A percentile compares a stretch with the other conserved stretches of the same genome.
These are phyloP conservation scores for Drosophila prosaltans DNA, from an alignment of 1,140 invertebrate genomes.

Conservation along the genomic window DNA sequence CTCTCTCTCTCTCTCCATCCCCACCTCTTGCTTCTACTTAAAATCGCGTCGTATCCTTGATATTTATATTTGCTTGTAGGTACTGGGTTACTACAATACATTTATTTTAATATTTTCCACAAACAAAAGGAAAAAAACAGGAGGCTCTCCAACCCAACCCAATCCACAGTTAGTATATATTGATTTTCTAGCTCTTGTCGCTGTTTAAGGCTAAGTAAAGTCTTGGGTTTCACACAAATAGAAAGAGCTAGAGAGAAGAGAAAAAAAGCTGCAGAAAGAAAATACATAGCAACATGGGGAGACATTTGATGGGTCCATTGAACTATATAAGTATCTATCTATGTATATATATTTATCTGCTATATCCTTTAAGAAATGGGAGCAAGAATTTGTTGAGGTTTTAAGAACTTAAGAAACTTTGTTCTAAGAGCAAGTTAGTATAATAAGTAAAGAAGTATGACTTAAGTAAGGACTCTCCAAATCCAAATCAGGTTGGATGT, in stretches of 20 bases:
- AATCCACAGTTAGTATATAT: slow-evolving; percentile 36
- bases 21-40: no score
- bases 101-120: slow-evolving; percentile 19
- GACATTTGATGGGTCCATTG: slow-evolving; percentile 56
- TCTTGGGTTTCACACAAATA: slow-evolving; percentile 18
- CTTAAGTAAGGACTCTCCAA: no score
- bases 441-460: no score
- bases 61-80: slow-evolving; percentile 3
- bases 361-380: no score
- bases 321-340: slow-evolving; percentile 35
- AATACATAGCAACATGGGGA: background rate
- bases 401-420: no score
- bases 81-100: slow-evolving; percentile 7
- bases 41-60: slow-evolving; percentile 1
- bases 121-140: slow-evolving; percentile 10
- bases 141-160: background rate
- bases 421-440: no score
- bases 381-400: no score
- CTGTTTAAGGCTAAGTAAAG: slow-evolving; percentile 35
- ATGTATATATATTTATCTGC: background rate
- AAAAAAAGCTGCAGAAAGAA: background rate
- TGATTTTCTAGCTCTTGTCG: slow-evolving; percentile 50
- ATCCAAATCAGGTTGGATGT: no score
- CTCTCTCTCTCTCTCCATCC: background rate
- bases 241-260: background rate